Conservation (phyloP, 1,140 invertebrate genomes). For the Drosophila mojavensis region DNA sequence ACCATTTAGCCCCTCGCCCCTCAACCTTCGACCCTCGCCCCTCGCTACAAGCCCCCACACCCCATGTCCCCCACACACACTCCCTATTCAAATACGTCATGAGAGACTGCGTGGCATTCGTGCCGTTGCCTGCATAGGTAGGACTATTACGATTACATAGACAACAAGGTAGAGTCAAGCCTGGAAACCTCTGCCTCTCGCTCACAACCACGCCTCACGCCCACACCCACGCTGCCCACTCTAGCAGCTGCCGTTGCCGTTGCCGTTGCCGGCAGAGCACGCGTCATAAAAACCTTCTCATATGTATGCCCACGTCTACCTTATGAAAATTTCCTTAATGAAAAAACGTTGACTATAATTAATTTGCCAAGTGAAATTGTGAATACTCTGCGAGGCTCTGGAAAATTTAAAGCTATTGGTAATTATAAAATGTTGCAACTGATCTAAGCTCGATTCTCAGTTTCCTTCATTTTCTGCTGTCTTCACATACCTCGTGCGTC, state of each 20-base stretch:
- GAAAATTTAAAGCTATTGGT: not conserved
- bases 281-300: conserved; percentile 44
- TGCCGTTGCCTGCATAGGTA: conserved; percentile 21
- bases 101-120: conserved; percentile 24
- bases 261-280: conserved; percentile 17
- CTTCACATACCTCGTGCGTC: not conserved
- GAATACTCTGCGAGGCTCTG: conserved; percentile 23
- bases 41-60: not conserved
- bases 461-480: too few species aligned
- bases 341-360: conserved; percentile 38
- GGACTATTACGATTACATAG: conserved; percentile 5
- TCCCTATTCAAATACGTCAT: conserved; percentile 1
- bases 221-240: not conserved
- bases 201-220: not conserved
- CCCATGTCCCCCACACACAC: too few species aligned
- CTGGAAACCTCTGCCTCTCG: not conserved
- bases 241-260: not conserved
- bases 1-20: conserved; percentile 14
- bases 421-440: too few species aligned
- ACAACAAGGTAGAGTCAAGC: not conserved
- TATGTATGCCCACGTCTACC: conserved; percentile 43
- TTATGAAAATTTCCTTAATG: conserved; percentile 70
- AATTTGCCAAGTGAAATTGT: not conserved
- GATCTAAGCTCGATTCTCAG: not conserved
- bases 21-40: too few species aligned